These are phyloP conservation scores for Volucella inanis DNA, from an alignment of 2,888 invertebrate species.

Conservation along the genomic window DNA sequence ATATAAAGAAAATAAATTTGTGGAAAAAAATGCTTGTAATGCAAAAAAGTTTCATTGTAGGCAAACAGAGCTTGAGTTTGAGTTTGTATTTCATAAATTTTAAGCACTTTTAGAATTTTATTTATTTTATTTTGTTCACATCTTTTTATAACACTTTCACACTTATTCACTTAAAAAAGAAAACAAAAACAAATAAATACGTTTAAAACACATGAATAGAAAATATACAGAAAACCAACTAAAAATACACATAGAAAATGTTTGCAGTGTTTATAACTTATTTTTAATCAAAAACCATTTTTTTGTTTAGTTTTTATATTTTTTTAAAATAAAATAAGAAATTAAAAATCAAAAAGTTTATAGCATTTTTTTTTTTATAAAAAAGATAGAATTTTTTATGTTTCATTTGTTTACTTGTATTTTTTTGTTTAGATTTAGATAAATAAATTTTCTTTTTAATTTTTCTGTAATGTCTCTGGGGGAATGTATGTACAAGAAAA, in stretches of 20 bases:
- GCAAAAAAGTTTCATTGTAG: constrained; percentile 36
- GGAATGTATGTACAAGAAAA: constrained; percentile 74
- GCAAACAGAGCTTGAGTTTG: constrained; percentile 49
- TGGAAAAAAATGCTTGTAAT: constrained; percentile 57
- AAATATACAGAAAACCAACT: constrained; percentile 27
- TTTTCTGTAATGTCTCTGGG: constrained; percentile 61
- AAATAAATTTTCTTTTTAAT: constrained; percentile 36
- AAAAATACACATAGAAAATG: constrained; percentile 56
- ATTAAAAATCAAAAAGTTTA: constrained; percentile 17
- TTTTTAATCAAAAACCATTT: constrained; percentile 12
- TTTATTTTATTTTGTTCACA: constrained; percentile 1
- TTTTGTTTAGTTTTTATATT: constrained; percentile 20
- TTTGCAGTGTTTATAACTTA: constrained; percentile 76
- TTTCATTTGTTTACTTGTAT: constrained; percentile 78
- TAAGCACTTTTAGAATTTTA: constrained; percentile 18
- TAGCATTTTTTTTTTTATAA: constrained; percentile 46
- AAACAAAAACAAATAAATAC: constrained; percentile 31
- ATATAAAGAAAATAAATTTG: constrained; percentile 1
- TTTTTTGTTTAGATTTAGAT: constrained; percentile 67
- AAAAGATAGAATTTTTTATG: constrained; percentile 58
- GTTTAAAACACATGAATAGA: constrained; percentile 5
- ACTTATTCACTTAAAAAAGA: constrained; percentile 69
- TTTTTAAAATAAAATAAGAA: constrained; percentile 36
- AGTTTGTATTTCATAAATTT: constrained; percentile 27
- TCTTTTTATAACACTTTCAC: constrained; percentile 68